Conservation (phyloP, 23 tunicate genomes). For the Corella eumyota region DNA sequence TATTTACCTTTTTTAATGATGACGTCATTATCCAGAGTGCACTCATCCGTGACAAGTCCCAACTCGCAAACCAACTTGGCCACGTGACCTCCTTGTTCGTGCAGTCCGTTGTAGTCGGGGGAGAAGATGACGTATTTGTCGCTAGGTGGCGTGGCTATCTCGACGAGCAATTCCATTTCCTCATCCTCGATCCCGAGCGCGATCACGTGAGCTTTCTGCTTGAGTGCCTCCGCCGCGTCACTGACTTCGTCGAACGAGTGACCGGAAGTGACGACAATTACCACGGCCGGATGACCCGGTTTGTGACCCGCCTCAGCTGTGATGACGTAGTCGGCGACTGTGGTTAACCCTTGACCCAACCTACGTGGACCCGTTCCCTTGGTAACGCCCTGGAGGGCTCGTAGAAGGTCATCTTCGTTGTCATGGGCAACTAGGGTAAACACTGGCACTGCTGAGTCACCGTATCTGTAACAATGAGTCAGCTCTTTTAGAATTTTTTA, state of each 20-base stretch:
- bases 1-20: too few species aligned
- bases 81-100: constrained; percentile 10
- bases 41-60: constrained; percentile 9
- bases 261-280: constrained; percentile 13
- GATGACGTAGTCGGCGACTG: constrained; percentile 3
- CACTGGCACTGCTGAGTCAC: constrained; percentile 3
- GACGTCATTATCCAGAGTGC: too few species aligned
- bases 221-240: constrained; percentile 3
- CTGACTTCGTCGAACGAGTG: constrained; percentile 15
- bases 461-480: constrained; percentile 2
- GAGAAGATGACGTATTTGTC: constrained; percentile 12
- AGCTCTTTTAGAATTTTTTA: too few species aligned
- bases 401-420: constrained; percentile 6
- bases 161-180: constrained; percentile 5
- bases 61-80: constrained; percentile 21
- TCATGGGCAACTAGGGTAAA: constrained; percentile 7
- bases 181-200: constrained; percentile 16
- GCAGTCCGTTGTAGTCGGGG: constrained; percentile 8
- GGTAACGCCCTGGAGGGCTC: neutral
- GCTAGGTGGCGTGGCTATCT: constrained; percentile 12
- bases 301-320: constrained; percentile 4
- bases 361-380: constrained; percentile 4
- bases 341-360: constrained; percentile 9
- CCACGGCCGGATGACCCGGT: constrained; percentile 14
- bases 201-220: constrained; percentile 6